These are phyloP conservation scores for Prosopocoilus inquinatus DNA, from an alignment of 2,888 invertebrate species.

Conservation along the genomic window DNA sequence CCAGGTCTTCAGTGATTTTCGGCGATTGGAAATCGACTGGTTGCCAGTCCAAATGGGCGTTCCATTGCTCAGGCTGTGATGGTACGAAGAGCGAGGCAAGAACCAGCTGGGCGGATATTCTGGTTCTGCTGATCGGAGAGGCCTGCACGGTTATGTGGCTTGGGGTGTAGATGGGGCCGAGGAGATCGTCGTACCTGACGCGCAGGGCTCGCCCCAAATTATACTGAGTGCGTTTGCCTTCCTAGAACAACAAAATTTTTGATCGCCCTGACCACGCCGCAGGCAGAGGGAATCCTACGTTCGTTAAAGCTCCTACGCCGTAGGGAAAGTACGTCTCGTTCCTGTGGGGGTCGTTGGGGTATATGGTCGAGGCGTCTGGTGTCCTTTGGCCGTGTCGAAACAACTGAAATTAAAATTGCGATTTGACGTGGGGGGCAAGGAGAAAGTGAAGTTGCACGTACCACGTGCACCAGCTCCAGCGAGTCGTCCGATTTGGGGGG, in stretches of 20 bases:
- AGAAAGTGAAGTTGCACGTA: no score
- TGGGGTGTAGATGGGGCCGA: constrained; percentile 56
- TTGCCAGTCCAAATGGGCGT: constrained; percentile 14
- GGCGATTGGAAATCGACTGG: constrained; percentile 12
- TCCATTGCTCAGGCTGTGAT: constrained; percentile 47
- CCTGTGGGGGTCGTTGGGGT: constrained; percentile 18
- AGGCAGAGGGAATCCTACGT: no score
- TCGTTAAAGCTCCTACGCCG: constrained; percentile 16
- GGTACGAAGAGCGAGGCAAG: constrained; percentile 66
- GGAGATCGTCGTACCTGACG: constrained; percentile 57
- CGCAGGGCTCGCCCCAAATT: constrained; percentile 59
- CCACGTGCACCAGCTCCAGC: no score
- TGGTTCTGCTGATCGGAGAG: constrained; percentile 66
- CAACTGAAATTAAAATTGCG: constrained; percentile 8
- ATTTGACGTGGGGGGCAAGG: no score
- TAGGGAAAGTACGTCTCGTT: constrained; percentile 18
- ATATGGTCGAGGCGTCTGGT: constrained; percentile 17
- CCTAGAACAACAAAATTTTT: constrained; percentile 48
- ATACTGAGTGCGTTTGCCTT: constrained; percentile 62
- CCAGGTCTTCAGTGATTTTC: constrained; percentile 12
- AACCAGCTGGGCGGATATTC: constrained; percentile 65
- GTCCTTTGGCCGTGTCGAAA: constrained; percentile 20
- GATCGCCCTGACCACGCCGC: no score
- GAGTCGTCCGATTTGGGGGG: no score
- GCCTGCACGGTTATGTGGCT: constrained; percentile 61